These are phyloP conservation scores for Patiria miniata DNA, from an alignment of 35 echinoderm and acorn worm species.

Conservation along the genomic window DNA sequence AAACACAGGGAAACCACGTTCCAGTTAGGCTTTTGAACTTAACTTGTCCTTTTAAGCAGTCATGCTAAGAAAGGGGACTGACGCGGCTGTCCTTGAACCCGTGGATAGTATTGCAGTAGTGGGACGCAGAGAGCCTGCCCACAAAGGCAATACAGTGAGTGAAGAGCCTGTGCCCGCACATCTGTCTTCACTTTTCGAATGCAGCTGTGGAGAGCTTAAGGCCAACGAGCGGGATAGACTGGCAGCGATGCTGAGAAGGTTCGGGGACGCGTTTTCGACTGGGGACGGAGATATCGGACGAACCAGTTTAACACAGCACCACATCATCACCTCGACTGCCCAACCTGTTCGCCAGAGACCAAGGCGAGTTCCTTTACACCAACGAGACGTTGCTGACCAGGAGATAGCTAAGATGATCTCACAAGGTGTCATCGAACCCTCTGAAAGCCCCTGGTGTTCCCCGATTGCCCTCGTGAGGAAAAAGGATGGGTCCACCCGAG, in stretches of 20 bases:
- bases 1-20: background rate
- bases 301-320: slow-evolving; percentile 33
- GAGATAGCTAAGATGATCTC: slow-evolving; percentile 21
- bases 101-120: slow-evolving; percentile 19
- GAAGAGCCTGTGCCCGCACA: background rate
- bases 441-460: slow-evolving; percentile 41
- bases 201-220: background rate
- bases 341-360: slow-evolving; percentile 32
- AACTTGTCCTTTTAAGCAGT: background rate
- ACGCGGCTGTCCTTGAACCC: slow-evolving; percentile 23
- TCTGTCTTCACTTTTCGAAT: background rate
- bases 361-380: background rate
- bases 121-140: background rate
- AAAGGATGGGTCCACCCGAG: slow-evolving; percentile 53
- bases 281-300: slow-evolving; percentile 30
- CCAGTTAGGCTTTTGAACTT: background rate
- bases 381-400: slow-evolving; percentile 25
- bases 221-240: background rate
- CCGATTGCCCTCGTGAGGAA: slow-evolving; percentile 59
- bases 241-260: slow-evolving; percentile 11
- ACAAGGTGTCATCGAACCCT: slow-evolving; percentile 46
- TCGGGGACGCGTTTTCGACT: slow-evolving; percentile 23
- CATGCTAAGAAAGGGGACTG: background rate
- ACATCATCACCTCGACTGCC: slow-evolving; percentile 28
- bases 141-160: background rate